Evolutionary conservation across 2,113 vertebrate species (phyloP).

Genomic region (Setophaga petechia): DNA sequence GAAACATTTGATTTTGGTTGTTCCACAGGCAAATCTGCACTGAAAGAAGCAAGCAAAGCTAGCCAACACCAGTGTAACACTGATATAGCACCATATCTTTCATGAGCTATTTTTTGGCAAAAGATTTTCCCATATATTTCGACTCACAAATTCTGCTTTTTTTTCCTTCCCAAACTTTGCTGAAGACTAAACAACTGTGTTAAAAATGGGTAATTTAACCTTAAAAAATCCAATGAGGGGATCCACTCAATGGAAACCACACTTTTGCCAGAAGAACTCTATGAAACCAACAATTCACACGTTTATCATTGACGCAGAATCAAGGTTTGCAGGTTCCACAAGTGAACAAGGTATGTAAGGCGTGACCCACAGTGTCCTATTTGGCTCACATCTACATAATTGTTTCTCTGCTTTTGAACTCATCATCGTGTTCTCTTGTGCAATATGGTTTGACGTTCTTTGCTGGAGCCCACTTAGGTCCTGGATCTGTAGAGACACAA

Average conservation of each 20-base stretch:
- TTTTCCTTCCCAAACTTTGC: neutral
- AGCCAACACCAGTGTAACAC: neutral
- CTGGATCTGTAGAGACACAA: neutral
- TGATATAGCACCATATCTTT: neutral
- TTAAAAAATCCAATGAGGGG: neutral
- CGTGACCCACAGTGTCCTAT: neutral
- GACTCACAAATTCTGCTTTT: neutral
- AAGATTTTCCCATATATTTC: neutral
- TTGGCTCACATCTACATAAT: neutral
- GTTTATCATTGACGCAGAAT: neutral
- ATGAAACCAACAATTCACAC: neutral
- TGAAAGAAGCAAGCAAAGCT: neutral
- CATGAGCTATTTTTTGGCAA: neutral
- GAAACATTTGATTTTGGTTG: neutral
- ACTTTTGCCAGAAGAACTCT: neutral
- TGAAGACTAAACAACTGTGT: neutral
- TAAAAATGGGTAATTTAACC: neutral
- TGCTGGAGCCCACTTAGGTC: neutral
- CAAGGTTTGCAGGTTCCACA: neutral
- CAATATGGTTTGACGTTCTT: neutral
- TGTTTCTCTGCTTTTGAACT: neutral
- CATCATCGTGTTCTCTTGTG: neutral
- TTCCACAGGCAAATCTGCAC: neutral
- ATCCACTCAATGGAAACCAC: neutral
- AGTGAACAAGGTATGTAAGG: neutral